phyloP scores from a whole-genome alignment of 2,797 vertebrate genomes.

The Cirrhinus mrigala region DNA sequence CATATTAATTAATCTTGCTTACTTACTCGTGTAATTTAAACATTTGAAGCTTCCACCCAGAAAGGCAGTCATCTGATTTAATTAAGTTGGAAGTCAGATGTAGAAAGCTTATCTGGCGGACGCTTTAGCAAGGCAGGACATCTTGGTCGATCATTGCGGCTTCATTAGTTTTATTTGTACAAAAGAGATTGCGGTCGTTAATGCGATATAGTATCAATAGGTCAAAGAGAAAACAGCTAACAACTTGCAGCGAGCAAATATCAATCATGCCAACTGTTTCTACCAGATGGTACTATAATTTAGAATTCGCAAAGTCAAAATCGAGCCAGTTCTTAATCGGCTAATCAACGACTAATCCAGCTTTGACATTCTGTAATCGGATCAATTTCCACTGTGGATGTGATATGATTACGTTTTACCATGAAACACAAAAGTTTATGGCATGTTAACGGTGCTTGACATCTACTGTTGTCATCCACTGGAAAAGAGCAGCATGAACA shows the following conservation, averaged over 20 bases:
- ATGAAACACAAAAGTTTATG: neutral
- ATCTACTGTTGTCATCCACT: neutral
- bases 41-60: conserved; percentile 71
- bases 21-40: conserved; percentile 86
- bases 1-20: conserved; percentile 87
- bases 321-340: neutral
- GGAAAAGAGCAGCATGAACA: neutral
- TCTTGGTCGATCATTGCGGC: neutral
- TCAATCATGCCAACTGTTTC: neutral
- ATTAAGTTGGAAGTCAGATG: conserved; percentile 48
- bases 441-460: neutral
- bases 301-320: neutral
- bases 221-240: neutral
- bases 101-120: conserved; percentile 21
- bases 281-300: neutral
- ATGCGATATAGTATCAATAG: neutral
- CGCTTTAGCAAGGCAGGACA: conserved; percentile 27
- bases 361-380: neutral
- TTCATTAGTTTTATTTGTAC: conserved; percentile 29
- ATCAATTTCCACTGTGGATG: neutral
- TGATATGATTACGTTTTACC: too few relatives aligned
- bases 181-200: neutral
- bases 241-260: neutral
- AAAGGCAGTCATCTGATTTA: conserved; percentile 53
- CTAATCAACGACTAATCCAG: neutral